Evolutionary conservation across 2,113 vertebrate species (phyloP).

Genomic region (Pseudorhombus dupliciocellatus): DNA sequence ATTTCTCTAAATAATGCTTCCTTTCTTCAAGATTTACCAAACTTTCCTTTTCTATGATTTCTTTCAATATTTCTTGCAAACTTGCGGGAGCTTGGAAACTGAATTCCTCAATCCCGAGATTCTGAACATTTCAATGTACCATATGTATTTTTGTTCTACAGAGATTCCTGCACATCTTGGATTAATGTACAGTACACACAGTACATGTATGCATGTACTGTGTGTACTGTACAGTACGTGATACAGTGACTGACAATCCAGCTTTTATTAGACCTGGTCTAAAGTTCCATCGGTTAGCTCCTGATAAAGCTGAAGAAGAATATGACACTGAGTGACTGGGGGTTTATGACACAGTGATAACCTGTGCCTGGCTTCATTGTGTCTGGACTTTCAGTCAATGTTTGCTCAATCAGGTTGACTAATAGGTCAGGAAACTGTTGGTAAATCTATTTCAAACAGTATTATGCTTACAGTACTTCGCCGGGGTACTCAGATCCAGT

Average conservation of each 20-base stretch:
- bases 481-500: not conserved
- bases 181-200: not conserved
- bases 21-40: no score
- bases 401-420: constrained; percentile 49
- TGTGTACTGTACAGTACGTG: not conserved
- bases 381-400: constrained; percentile 71
- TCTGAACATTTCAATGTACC: no score
- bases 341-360: constrained; percentile 45
- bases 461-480: not conserved
- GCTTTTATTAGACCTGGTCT: constrained; percentile 40
- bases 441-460: not conserved
- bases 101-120: no score
- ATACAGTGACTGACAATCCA: not conserved
- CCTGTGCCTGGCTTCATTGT: constrained; percentile 58
- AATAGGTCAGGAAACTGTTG: constrained; percentile 39
- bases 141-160: no score
- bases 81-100: no score
- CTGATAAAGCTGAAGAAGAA: constrained; percentile 55
- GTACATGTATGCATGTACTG: not conserved
- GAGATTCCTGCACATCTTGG: not conserved
- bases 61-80: no score
- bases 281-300: constrained; percentile 28
- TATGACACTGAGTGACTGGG: constrained; percentile 13
- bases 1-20: no score
- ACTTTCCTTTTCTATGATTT: no score